phyloP scores from a whole-genome alignment of 2,797 vertebrate species.

The Borostomias antarcticus region DNA sequence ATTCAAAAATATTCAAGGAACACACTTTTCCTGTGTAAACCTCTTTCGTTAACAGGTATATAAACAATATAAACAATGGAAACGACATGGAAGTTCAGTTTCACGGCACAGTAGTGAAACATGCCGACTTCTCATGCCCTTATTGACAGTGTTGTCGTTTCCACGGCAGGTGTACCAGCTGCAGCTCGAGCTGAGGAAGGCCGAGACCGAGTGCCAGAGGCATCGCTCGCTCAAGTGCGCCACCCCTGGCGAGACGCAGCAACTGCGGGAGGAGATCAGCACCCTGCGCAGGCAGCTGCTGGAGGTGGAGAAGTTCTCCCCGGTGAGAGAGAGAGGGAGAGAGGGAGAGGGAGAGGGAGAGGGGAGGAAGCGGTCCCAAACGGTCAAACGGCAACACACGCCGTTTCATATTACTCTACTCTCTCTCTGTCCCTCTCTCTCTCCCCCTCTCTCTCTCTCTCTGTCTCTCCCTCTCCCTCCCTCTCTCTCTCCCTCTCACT shows the following conservation, averaged over 20 bases:
- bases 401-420: not conserved
- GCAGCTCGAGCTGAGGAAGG: slow-evolving; percentile 78
- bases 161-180: slow-evolving; percentile 81
- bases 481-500: slow-evolving; percentile 1
- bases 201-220: slow-evolving; percentile 73
- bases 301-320: slow-evolving; percentile 72
- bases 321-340: too few relatives aligned
- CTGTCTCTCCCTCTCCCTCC: not conserved
- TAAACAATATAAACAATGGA: too few relatives aligned
- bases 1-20: too few relatives aligned
- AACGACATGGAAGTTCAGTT: too few relatives aligned
- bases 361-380: too few relatives aligned
- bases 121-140: too few relatives aligned
- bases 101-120: too few relatives aligned
- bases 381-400: too few relatives aligned
- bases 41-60: too few relatives aligned
- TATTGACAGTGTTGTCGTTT: too few relatives aligned
- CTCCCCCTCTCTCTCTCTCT: slow-evolving; percentile 9
- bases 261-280: slow-evolving; percentile 77
- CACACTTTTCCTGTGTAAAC: too few relatives aligned
- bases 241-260: slow-evolving; percentile 58
- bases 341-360: too few relatives aligned
- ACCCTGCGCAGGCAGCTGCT: slow-evolving; percentile 68
- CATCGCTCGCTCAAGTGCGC: slow-evolving; percentile 58
- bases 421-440: not conserved